A percentile compares a stretch with the other conserved stretches of the same genome.
Evolutionary conservation across 2,888 invertebrate genomes (phyloP).

Genomic region (Epistrophella euchroma): DNA sequence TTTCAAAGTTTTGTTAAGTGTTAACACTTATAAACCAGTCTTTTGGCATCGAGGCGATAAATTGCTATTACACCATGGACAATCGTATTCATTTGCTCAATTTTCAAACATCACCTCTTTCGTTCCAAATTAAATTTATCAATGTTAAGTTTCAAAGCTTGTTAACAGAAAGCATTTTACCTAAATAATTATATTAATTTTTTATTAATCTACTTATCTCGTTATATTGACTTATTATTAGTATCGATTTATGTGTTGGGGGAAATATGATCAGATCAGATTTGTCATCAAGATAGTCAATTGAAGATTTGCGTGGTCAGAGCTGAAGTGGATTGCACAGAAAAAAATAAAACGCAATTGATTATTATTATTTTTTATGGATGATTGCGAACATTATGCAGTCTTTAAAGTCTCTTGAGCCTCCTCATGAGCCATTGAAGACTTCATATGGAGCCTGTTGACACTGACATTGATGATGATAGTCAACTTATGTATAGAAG

Average conservation of each 20-base stretch:
- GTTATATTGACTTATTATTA: slow-evolving; percentile 38
- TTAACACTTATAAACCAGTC: slow-evolving; percentile 58
- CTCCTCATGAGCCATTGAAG: slow-evolving; percentile 36
- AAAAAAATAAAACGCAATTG: slow-evolving; percentile 32
- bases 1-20: slow-evolving; percentile 49
- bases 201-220: slow-evolving; percentile 21
- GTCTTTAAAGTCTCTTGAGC: slow-evolving; percentile 1
- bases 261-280: slow-evolving; percentile 43
- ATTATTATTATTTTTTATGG: slow-evolving; percentile 30
- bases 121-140: neutral
- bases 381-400: slow-evolving; percentile 36
- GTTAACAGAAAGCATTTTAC: slow-evolving; percentile 34
- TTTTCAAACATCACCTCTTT: slow-evolving; percentile 9
- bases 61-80: slow-evolving; percentile 32
- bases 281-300: slow-evolving; percentile 60
- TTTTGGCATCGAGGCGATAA: slow-evolving; percentile 43
- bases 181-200: slow-evolving; percentile 1
- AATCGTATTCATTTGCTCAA: slow-evolving; percentile 56
- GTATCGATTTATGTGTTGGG: slow-evolving; percentile 48
- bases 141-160: slow-evolving; percentile 21
- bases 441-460: slow-evolving; percentile 29
- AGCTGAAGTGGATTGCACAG: slow-evolving; percentile 41
- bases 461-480: slow-evolving; percentile 72
- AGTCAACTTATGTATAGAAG: slow-evolving; percentile 22
- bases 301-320: slow-evolving; percentile 51